phyloP scores from a whole-genome alignment of 2,113 vertebrate genomes.

The Tyrannus savana region DNA sequence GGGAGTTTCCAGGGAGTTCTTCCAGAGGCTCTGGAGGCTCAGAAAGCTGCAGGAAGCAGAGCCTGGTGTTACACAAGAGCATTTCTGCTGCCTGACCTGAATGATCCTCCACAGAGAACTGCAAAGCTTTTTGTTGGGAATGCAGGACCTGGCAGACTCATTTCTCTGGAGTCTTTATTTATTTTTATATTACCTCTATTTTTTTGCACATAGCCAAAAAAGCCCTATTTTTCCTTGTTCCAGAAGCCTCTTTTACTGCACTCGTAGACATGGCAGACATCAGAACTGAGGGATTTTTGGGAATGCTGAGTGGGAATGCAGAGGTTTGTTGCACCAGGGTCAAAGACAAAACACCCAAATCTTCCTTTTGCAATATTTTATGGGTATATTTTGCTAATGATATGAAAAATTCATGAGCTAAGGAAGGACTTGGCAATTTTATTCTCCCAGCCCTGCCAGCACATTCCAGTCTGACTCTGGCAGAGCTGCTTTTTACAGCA shows the following conservation, averaged over 20 bases:
- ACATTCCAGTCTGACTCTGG: not conserved
- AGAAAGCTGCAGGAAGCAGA: not conserved
- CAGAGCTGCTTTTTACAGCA: not conserved
- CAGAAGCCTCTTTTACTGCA: not conserved
- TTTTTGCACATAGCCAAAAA: not conserved
- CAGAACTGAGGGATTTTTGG: not conserved
- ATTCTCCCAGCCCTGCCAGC: not conserved
- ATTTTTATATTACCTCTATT: not conserved
- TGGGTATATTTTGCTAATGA: not conserved
- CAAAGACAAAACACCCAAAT: not conserved
- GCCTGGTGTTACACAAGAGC: not conserved
- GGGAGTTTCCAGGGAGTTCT: not conserved
- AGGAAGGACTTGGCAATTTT: not conserved
- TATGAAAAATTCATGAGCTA: not conserved
- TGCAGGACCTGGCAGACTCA: not conserved
- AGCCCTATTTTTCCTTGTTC: not conserved
- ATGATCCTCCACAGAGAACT: not conserved
- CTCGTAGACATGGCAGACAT: not conserved
- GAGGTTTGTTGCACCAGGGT: not conserved
- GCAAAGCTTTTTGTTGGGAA: not conserved
- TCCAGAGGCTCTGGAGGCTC: not conserved
- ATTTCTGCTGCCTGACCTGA: not conserved
- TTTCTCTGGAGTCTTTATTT: not conserved
- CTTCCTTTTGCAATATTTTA: not conserved
- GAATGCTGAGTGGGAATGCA: not conserved